Percentiles rank a stretch among this genome's conserved stretches.
Evolutionary conservation across 1,140 invertebrate genomes (phyloP).

Genomic region (Bathynomus jamesi): DNA sequence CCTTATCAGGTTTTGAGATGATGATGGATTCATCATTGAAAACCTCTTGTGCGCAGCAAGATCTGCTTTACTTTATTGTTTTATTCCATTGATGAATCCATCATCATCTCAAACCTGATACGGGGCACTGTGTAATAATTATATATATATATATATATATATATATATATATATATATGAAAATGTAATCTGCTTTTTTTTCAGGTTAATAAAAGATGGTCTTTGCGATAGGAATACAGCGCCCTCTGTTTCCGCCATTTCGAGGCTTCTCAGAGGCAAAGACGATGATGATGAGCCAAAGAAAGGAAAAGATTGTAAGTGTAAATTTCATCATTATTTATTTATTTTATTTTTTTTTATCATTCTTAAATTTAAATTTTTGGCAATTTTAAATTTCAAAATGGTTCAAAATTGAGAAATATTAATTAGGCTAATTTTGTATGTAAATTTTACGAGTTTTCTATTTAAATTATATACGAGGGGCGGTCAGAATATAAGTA

Average conservation of each 20-base stretch:
- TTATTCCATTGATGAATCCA: background rate
- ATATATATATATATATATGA: background rate
- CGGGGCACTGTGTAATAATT: background rate
- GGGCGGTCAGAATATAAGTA: too few species aligned
- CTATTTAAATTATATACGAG: too few species aligned
- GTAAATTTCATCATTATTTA: too few species aligned
- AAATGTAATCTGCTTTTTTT: too few species aligned
- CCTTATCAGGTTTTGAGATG: background rate
- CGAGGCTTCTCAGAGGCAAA: constrained; percentile 68
- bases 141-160: background rate
- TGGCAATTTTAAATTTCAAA: too few species aligned
- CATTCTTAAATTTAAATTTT: too few species aligned
- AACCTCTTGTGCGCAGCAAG: background rate
- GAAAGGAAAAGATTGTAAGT: constrained; percentile 48
- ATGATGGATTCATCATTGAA: background rate
- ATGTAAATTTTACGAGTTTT: too few species aligned
- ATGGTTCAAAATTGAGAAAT: too few species aligned
- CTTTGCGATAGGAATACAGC: constrained; percentile 71
- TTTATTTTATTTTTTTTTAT: too few species aligned
- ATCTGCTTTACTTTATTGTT: background rate
- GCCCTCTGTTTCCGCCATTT: constrained; percentile 82
- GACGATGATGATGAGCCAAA: constrained; percentile 59
- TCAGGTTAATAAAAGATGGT: constrained; percentile 66
- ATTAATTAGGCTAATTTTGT: too few species aligned
- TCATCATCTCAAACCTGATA: background rate